phyloP scores from a whole-genome alignment of 2,797 vertebrate genomes.

The Sorex maritimensis region DNA sequence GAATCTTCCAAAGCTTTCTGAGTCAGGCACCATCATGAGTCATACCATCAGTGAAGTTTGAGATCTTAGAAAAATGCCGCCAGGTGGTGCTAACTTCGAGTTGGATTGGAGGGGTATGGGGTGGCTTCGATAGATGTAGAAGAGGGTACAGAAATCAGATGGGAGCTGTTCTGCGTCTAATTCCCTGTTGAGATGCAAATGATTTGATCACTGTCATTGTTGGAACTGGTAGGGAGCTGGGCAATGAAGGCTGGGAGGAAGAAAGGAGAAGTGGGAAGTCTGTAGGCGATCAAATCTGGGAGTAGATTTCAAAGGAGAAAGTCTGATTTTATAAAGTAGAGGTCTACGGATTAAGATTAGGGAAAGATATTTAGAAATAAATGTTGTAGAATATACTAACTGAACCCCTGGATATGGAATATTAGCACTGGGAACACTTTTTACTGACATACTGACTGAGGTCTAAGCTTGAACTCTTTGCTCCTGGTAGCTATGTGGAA shows the following conservation, averaged over 20 bases:
- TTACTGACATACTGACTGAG: not conserved
- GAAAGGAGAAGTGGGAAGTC: not conserved
- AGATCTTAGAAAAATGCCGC: not conserved
- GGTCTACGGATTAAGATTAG: not conserved
- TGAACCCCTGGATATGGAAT: conserved; percentile 16
- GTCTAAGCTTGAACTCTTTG: conserved; percentile 12
- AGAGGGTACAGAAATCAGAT: not conserved
- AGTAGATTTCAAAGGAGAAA: conserved; percentile 51
- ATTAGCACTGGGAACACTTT: not conserved
- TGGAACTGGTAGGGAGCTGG: not conserved
- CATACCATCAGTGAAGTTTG: not conserved
- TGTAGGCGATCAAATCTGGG: not conserved
- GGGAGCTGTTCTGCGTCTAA: not conserved
- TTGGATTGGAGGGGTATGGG: not conserved
- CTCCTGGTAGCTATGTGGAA: not conserved
- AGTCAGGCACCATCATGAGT: not conserved
- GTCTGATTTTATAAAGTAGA: conserved; percentile 39
- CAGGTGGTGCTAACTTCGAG: conserved; percentile 54
- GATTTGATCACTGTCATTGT: not conserved
- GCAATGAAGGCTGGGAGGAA: not conserved
- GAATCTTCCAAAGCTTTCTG: conserved; percentile 4
- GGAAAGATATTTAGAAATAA: conserved; percentile 44
- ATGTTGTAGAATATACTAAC: not conserved
- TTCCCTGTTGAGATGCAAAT: conserved; percentile 22
- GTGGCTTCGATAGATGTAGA: not conserved